phyloP scores from a whole-genome alignment of 2,797 vertebrate species.

The Nannoperca australis region DNA sequence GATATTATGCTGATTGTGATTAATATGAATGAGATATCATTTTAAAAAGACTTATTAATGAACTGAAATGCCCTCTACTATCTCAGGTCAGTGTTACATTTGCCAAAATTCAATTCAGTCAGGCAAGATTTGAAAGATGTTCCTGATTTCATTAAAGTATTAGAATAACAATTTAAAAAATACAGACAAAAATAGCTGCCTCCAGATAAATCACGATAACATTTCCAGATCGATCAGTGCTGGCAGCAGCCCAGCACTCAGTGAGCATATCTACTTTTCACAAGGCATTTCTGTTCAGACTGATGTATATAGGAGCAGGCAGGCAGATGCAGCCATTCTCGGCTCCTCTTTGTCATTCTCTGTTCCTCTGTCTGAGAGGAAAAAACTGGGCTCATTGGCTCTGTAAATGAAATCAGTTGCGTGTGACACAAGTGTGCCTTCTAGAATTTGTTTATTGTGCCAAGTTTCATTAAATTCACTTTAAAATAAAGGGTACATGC shows the following conservation, averaged over 20 bases:
- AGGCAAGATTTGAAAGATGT: slow-evolving; percentile 60
- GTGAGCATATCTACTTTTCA: slow-evolving; percentile 63
- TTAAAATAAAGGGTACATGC: slow-evolving; percentile 20
- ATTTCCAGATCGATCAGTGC: slow-evolving; percentile 73
- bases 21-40: slow-evolving; percentile 62
- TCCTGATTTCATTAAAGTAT: slow-evolving; percentile 69
- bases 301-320: slow-evolving; percentile 67
- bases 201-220: slow-evolving; percentile 72
- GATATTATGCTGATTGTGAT: slow-evolving; percentile 61
- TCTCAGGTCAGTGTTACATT: slow-evolving; percentile 64
- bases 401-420: slow-evolving; percentile 54
- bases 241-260: slow-evolving; percentile 66
- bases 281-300: slow-evolving; percentile 62
- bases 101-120: slow-evolving; percentile 59
- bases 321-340: slow-evolving; percentile 63
- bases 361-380: slow-evolving; percentile 54
- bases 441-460: slow-evolving; percentile 46
- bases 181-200: slow-evolving; percentile 68
- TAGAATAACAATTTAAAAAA: slow-evolving; percentile 63
- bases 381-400: slow-evolving; percentile 47
- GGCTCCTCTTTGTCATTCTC: slow-evolving; percentile 56
- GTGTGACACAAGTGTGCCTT: slow-evolving; percentile 42
- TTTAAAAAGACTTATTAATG: slow-evolving; percentile 62
- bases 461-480: slow-evolving; percentile 39
- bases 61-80: slow-evolving; percentile 55